phyloP scores from a whole-genome alignment of 2,113 vertebrate species.

The Elaphurus davidianus region DNA sequence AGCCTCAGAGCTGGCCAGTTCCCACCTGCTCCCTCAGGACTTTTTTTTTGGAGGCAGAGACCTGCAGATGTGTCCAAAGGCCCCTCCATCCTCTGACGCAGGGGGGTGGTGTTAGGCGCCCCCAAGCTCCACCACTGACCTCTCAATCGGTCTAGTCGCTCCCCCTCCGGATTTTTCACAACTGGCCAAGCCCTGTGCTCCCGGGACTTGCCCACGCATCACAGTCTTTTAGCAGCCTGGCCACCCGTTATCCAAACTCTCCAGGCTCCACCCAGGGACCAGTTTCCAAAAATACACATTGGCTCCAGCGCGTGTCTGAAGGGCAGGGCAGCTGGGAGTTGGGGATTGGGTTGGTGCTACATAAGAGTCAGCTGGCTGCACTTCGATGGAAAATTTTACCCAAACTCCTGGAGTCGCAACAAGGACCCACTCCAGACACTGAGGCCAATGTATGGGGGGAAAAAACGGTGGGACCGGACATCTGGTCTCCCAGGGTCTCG shows the following conservation, averaged over 20 bases:
- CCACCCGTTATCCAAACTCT: background rate
- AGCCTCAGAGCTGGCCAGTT: background rate
- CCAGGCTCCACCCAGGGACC: slow-evolving; percentile 11
- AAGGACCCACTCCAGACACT: background rate
- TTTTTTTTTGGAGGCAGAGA: background rate
- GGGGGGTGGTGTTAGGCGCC: accelerated
- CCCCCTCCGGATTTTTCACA: background rate
- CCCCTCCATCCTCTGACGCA: accelerated
- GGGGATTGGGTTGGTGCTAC: background rate
- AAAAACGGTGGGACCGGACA: accelerated
- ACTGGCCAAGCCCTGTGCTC: background rate
- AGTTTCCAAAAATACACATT: background rate
- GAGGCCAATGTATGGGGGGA: accelerated
- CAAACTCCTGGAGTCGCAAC: background rate
- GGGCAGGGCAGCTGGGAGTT: background rate
- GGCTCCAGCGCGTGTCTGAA: background rate
- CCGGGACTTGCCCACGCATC: background rate
- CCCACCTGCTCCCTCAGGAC: background rate
- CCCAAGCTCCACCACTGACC: background rate
- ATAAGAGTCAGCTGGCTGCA: background rate
- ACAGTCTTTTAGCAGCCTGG: background rate
- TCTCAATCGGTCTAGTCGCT: accelerated
- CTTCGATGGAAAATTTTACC: background rate
- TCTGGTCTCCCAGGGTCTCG: background rate
- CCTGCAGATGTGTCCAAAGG: no score